Conservation (phyloP, 2,888 invertebrate species). For the Heteromurus nitidus region DNA sequence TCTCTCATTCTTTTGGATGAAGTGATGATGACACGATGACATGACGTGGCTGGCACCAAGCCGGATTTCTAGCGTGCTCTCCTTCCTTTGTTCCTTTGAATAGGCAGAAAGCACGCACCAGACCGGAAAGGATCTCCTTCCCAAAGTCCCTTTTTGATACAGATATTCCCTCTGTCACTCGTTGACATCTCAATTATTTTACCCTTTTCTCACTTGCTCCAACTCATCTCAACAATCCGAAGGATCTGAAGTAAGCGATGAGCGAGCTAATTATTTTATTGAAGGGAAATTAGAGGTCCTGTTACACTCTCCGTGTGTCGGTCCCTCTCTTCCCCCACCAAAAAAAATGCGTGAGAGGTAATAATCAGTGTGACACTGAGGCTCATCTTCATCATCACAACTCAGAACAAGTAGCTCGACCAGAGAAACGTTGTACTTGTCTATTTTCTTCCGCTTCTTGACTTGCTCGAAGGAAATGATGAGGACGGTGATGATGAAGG, state of each 20-base stretch:
- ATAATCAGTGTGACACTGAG: neutral
- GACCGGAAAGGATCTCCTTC: constrained; percentile 48
- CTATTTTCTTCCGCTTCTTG: neutral
- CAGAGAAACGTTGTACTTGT: neutral
- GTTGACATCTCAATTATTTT: neutral
- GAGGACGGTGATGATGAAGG: too few relatives aligned
- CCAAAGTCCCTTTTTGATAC: neutral
- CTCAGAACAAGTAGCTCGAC: neutral
- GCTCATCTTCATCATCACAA: neutral
- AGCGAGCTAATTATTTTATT: constrained; percentile 54
- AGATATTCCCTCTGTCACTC: neutral
- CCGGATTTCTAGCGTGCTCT: constrained; percentile 30
- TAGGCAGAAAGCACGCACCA: constrained; percentile 45
- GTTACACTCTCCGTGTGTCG: constrained; percentile 14
- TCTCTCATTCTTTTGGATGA: too few relatives aligned
- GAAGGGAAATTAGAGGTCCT: constrained; percentile 44
- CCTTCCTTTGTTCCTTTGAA: constrained; percentile 29
- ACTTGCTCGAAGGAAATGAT: neutral
- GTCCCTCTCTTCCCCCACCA: too few relatives aligned
- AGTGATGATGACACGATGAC: constrained; percentile 27
- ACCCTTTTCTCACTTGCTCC: too few relatives aligned
- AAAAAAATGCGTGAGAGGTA: neutral
- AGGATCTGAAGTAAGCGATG: too few relatives aligned
- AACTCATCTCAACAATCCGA: too few relatives aligned
- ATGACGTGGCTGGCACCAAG: constrained; percentile 50